These are phyloP conservation scores for Porphyrio hochstetteri DNA, from an alignment of 2,113 vertebrate genomes.

Conservation along the genomic window DNA sequence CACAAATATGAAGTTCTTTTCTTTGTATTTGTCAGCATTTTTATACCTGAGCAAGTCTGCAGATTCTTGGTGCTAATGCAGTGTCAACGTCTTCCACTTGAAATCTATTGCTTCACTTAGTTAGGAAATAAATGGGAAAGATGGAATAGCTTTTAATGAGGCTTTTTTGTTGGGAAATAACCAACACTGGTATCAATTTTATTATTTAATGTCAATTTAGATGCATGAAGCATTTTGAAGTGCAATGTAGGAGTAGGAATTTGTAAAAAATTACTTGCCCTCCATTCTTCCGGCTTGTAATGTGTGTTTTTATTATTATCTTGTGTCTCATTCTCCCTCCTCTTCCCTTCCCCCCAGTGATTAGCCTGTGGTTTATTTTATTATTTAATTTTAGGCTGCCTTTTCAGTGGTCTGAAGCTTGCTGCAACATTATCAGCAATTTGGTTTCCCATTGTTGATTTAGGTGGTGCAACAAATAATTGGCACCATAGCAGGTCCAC, in stretches of 20 bases:
- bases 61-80: not conserved
- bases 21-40: not conserved
- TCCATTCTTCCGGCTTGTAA: not conserved
- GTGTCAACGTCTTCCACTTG: not conserved
- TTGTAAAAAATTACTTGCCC: not conserved
- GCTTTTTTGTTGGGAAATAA: not conserved
- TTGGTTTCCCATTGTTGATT: not conserved
- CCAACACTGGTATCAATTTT: not conserved
- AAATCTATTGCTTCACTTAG: not conserved
- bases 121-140: not conserved
- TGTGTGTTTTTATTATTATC: not conserved
- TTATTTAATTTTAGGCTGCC: not conserved
- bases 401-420: not conserved
- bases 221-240: not conserved
- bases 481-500: not conserved
- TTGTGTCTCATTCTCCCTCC: not conserved
- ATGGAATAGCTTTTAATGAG: not conserved
- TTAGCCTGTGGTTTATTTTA: not conserved
- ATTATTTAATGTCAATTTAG: not conserved
- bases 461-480: not conserved
- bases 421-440: not conserved
- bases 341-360: not conserved
- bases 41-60: not conserved
- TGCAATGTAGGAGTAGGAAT: not conserved
- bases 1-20: not conserved